Conservation (phyloP, 2,888 invertebrate species). For the Eupithecia subumbrata region DNA sequence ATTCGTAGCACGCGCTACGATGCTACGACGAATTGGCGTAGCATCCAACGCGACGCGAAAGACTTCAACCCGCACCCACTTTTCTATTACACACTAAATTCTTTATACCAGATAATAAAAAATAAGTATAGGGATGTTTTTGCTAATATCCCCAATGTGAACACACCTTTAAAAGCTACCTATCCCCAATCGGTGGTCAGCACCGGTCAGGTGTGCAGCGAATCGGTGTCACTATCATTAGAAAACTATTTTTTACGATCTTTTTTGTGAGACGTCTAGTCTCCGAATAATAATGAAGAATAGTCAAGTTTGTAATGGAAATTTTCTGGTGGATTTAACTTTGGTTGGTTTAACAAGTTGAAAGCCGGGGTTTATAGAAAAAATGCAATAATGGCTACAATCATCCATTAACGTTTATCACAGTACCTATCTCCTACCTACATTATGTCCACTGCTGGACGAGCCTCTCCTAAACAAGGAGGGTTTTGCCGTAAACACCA, state of each 20-base stretch:
- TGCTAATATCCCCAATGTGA: constrained; percentile 3
- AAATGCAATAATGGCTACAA: not conserved
- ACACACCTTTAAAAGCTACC: constrained; percentile 38
- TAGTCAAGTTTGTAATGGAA: constrained; percentile 16
- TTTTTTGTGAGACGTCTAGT: constrained; percentile 37
- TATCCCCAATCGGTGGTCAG: constrained; percentile 30
- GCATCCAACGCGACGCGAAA: not conserved
- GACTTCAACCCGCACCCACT: not conserved
- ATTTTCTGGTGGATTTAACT: constrained; percentile 7
- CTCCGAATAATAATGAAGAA: constrained; percentile 24
- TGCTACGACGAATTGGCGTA: not conserved
- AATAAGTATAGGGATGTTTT: too few relatives aligned
- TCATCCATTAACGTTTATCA: too few relatives aligned
- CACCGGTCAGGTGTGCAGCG: constrained; percentile 35
- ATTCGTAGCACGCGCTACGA: not conserved
- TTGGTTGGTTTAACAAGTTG: not conserved
- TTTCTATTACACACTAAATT: not conserved
- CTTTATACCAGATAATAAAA: too few relatives aligned
- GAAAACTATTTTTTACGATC: constrained; percentile 32
- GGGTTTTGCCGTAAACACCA: too few relatives aligned
- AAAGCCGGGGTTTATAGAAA: not conserved
- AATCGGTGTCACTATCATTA: constrained; percentile 38
- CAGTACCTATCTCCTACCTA: too few relatives aligned
- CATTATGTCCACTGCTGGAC: too few relatives aligned
- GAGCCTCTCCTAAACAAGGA: too few relatives aligned